Evolutionary conservation across 2,888 invertebrate species (phyloP), one percentile per base, ranked within the genome.

Genomic region (Cacoxenus indagator): DNA sequence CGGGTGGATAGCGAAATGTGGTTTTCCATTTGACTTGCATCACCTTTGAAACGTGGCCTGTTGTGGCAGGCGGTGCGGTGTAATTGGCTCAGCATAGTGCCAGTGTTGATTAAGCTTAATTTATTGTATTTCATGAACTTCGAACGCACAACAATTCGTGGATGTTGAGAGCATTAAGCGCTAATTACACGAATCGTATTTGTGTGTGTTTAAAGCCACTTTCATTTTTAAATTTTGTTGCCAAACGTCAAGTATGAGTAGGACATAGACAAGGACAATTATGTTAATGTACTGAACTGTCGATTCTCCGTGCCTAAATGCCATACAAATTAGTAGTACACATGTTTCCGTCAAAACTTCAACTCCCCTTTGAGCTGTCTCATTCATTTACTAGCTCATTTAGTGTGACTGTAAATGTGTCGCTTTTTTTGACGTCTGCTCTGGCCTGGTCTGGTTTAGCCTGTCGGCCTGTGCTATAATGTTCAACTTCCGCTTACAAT

Each of bases 211-310:
- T 43, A 43, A n/a, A 43, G 45, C 11, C 45, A 43, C 45, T 43
- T 69, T 78, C 74, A 78, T 2, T n/a, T 43, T 2, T 73, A n/a
- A n/a, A n/a, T n/a, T n/a, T n/a, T n/a, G n/a, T n/a, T n/a, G n/a
- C n/a, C n/a, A n/a, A n/a, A n/a, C n/a, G n/a, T n/a, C n/a, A n/a
- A n/a, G n/a, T n/a, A n/a, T n/a, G n/a, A n/a, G n/a, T n/a, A n/a
- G n/a, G n/a, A n/a, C n/a, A n/a, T n/a, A 37, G 37, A 14, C 37
- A 78, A 76, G 72, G 74, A 81, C 77, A 82, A 81, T 79, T 81
- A 79, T 76, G 79, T 77, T 79, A 79, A 82, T 79, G 83, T 75
- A 64, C 74, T 73, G 81, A 70, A 71, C 72, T 71, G 66, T 11
- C 1, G 14, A 51, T 9, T 19, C 51, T n/a, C 5, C 22, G 11